A percentile compares a stretch with the other conserved stretches of the same genome.
Conservation (phyloP, 1,140 invertebrate species). For the Dreissena rostriformis region DNA sequence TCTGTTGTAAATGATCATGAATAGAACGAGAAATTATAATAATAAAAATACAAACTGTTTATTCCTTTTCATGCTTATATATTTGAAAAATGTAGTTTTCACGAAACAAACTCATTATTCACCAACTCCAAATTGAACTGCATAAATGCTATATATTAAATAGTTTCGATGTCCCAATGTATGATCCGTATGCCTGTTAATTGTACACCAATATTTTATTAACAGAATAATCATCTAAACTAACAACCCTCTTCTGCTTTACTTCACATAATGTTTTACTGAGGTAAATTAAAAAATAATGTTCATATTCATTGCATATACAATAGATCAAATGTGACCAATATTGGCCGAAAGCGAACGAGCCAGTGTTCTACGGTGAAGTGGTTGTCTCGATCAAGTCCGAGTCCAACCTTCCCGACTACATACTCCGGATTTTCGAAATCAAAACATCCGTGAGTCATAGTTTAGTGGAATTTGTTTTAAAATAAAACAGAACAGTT, state of each 20-base stretch:
- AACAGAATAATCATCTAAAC: neutral
- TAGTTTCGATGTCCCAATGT: neutral
- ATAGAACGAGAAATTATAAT: neutral
- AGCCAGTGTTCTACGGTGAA: constrained; percentile 9
- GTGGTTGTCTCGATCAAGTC: neutral
- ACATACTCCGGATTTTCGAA: neutral
- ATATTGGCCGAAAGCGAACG: neutral
- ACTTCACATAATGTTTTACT: neutral
- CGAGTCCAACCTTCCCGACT: neutral
- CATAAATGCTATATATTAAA: neutral
- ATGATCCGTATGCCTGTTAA: neutral
- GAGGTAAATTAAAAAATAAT: neutral
- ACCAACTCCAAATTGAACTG: neutral
- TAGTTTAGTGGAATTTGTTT: no score
- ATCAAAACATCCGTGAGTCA: constrained; percentile 57
- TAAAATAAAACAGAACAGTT: no score
- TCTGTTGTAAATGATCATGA: neutral
- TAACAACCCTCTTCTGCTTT: neutral
- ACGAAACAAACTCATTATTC: neutral
- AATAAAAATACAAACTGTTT: neutral
- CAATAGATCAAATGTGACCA: constrained; percentile 3
- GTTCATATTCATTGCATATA: neutral
- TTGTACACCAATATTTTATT: neutral
- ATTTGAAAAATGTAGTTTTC: no score
- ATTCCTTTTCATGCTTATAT: neutral